phyloP scores from a whole-genome alignment of 2,888 invertebrate species.

The Himalopsyche tibetana region DNA sequence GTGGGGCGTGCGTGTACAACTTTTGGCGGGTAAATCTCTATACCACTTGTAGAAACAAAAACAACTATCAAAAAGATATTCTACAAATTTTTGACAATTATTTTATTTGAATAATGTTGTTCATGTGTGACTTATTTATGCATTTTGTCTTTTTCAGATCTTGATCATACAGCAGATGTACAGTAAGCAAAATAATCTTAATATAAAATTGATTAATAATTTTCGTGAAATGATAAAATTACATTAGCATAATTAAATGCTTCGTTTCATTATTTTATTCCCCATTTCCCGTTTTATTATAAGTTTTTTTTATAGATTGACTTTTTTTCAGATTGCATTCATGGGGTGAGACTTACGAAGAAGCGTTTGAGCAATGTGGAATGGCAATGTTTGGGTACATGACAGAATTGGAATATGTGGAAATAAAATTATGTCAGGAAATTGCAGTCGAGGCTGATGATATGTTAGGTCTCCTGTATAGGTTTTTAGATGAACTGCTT shows the following conservation, averaged over 20 bases:
- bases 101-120: not conserved
- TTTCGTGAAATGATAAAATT: no score
- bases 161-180: constrained; percentile 99
- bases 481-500: constrained; percentile 95
- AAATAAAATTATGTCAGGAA: constrained; percentile 85
- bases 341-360: constrained; percentile 92
- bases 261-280: no score
- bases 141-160: constrained; percentile 79
- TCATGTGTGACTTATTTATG: not conserved
- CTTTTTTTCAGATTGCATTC: constrained; percentile 84
- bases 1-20: constrained; percentile 41
- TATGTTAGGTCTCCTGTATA: constrained; percentile 90
- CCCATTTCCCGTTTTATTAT: no score
- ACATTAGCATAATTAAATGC: not conserved
- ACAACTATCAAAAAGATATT: not conserved
- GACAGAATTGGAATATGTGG: constrained; percentile 92
- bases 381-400: constrained; percentile 99
- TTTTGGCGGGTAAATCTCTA: constrained; percentile 58
- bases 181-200: constrained; percentile 84
- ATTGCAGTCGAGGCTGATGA: constrained; percentile 95
- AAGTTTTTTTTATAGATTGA: not conserved
- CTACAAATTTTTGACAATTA: not conserved
- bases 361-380: constrained; percentile 96
- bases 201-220: not conserved
- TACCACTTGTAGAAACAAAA: not conserved